Base-by-base conservation (phyloP, 2,797 vertebrate genomes). In the Microchirus variegatus region DNA sequence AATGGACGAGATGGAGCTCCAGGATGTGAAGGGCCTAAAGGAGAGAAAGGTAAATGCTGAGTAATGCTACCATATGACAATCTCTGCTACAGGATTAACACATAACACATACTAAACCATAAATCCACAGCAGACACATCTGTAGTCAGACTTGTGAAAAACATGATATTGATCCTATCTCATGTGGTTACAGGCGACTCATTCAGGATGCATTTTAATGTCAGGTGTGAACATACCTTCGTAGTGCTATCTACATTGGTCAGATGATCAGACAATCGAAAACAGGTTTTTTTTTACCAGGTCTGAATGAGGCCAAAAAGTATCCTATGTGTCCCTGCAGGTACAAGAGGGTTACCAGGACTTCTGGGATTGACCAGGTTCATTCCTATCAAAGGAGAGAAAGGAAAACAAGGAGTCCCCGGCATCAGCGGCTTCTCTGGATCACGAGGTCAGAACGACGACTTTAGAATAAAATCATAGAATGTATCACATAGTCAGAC, bases 1-100 rank as follows among this genome's bases (percentile, higher is more conserved):
- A 51, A 42, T 0, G 90, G 89, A 36, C 62, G 6, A 57, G 75
- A 73, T 5, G 90, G 89, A 49, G 10, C 13, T 46, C 56, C 40
- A 38, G 92, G 92, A 49, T 70, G 53, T 52, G 58, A 69, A 9
- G 91, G 92, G 1, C 2, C 4, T 0, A 89, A 85, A 82, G 91
- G 92, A 81, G 65, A 75, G 14, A 92, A 89, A 81, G 92, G 92
- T 93, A 87, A 49, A 58, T 2, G 1, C 9, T 2, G 4, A 53
- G 36, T 18, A 8, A 31, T 49, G 11, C 45, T 16, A 5, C 6
- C 19, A 12, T 5, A 17, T 5, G 17, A n/a, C 35, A 14, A 35
- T 35, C 26, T 9, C 38, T 2, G 43, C 16, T 10, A 1, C 38
- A 9, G 2, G 19, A 10, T 12, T 11, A 11, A 17, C 46, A 10